phyloP scores from a whole-genome alignment of 2,888 invertebrate genomes.

The Dryomyza anilis region DNA sequence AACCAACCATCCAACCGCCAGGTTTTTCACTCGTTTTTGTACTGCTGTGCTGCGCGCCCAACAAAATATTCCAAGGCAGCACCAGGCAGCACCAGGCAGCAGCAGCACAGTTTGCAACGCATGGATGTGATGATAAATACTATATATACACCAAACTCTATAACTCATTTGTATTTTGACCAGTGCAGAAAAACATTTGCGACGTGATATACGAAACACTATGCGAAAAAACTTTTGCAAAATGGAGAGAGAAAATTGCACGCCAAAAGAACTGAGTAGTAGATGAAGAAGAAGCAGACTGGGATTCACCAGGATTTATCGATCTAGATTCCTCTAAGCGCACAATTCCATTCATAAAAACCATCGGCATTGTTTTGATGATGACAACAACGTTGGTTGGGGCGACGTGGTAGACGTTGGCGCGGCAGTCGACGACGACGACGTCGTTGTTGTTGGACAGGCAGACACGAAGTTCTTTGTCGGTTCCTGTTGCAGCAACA shows the following conservation, averaged over 20 bases:
- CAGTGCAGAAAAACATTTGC: conserved; percentile 39
- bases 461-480: no score
- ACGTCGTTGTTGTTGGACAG: no score
- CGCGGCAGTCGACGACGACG: no score
- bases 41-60: no score
- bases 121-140: no score
- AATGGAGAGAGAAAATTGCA: no score
- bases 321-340: conserved; percentile 54
- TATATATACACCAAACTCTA: conserved; percentile 1
- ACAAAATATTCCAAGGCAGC: no score
- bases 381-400: conserved; percentile 14
- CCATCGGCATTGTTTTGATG: conserved; percentile 52
- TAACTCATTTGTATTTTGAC: conserved; percentile 34
- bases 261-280: conserved; percentile 20
- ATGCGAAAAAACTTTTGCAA: conserved; percentile 31
- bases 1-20: no score
- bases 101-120: no score
- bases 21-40: no score
- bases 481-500: no score
- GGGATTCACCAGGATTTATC: conserved; percentile 54
- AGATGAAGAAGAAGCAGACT: conserved; percentile 20
- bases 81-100: no score
- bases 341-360: conserved; percentile 61
- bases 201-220: conserved; percentile 34
- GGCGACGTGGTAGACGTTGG: background rate